A percentile compares a stretch with the other conserved stretches of the same genome.
phyloP scores from a whole-genome alignment of 92 coral and sea anemone genomes.

The Palythoa grandis region DNA sequence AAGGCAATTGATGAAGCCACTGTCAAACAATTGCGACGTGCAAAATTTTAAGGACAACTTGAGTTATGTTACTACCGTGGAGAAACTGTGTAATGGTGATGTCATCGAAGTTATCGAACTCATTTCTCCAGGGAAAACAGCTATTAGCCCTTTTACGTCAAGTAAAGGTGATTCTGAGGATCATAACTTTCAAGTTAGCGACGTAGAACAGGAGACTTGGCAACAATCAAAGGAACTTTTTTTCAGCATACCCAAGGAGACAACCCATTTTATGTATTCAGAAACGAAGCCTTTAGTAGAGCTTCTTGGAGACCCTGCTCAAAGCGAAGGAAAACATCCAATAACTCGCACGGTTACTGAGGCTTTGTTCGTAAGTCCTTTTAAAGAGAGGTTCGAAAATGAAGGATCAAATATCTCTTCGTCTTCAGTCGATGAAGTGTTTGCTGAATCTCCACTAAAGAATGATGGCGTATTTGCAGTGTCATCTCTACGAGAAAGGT shows the following conservation, averaged over 20 bases:
- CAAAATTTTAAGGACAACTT: neutral
- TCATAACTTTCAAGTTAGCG: neutral
- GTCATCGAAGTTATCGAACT: neutral
- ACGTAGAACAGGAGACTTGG: neutral
- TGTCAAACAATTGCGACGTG: neutral
- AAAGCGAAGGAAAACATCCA: neutral
- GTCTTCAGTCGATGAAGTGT: neutral
- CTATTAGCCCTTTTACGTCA: neutral
- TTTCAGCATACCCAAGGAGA: neutral
- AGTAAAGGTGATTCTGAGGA: neutral
- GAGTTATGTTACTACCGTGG: neutral
- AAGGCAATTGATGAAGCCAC: neutral
- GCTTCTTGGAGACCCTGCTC: neutral
- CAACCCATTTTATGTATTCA: neutral
- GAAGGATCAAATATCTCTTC: neutral
- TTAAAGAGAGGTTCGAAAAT: neutral
- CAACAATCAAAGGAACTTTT: neutral
- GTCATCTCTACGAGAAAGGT: constrained; percentile 31
- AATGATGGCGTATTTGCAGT: neutral
- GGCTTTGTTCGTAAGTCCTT: neutral
- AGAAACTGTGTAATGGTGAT: neutral
- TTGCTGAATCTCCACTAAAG: constrained; percentile 11
- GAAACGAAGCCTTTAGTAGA: neutral
- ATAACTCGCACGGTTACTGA: neutral
- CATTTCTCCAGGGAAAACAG: neutral